Percentiles rank a stretch among this genome's conserved stretches.
phyloP scores from a whole-genome alignment of 2,888 invertebrate genomes.

The Drosophila kuntzei region DNA sequence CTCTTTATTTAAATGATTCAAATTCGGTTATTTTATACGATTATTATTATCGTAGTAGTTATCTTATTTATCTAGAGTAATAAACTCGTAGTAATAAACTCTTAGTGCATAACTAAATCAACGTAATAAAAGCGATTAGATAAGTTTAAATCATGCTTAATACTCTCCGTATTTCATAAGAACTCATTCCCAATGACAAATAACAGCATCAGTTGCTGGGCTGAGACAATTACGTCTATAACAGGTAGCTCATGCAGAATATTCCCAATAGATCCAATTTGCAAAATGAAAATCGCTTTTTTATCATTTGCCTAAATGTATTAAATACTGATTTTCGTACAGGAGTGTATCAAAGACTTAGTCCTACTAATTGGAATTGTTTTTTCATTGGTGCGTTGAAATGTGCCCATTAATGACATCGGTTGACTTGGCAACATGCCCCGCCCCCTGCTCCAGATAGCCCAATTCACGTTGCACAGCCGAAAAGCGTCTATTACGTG shows the following conservation, averaged over 20 bases:
- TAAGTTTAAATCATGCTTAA: background rate
- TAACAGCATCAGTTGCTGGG: background rate
- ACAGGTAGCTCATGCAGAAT: background rate
- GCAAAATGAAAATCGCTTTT: background rate
- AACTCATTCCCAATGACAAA: background rate
- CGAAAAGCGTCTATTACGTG: conserved; percentile 69
- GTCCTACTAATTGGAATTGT: conserved; percentile 25
- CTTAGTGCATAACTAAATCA: background rate
- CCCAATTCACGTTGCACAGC: conserved; percentile 73
- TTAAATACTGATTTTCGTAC: background rate
- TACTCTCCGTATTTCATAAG: conserved; percentile 4
- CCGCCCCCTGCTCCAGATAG: conserved; percentile 36
- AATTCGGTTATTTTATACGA: background rate
- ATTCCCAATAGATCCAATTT: background rate
- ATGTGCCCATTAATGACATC: conserved; percentile 61
- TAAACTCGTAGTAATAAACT: background rate
- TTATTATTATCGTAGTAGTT: background rate
- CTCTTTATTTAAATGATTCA: background rate
- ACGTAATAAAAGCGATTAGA: conserved; percentile 9
- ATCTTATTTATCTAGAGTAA: background rate
- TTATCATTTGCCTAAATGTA: conserved; percentile 5
- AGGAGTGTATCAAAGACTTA: conserved; percentile 6
- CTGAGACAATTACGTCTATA: background rate
- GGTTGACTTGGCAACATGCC: conserved; percentile 51
- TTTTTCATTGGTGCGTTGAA: conserved; percentile 52